These are phyloP conservation scores for Crax fasciolata DNA, from an alignment of 2,797 vertebrate genomes.

Conservation along the genomic window DNA sequence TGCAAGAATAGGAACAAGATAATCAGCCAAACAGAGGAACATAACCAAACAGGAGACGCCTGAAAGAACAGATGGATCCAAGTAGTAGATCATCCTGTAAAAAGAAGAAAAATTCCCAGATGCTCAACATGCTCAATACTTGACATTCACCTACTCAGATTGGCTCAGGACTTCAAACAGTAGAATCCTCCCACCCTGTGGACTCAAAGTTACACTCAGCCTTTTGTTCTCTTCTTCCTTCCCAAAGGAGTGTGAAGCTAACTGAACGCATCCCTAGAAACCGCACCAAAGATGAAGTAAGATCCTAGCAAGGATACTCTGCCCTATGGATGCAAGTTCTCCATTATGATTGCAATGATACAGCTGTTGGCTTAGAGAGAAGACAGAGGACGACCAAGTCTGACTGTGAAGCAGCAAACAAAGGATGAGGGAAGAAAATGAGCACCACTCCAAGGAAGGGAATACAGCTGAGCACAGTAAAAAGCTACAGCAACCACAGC, in stretches of 20 bases:
- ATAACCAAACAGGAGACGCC: conserved; percentile 94
- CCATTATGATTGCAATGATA: neutral
- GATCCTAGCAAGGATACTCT: neutral
- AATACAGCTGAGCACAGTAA: neutral
- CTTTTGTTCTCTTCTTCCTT: neutral
- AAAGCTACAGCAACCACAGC: neutral
- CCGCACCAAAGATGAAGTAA: neutral
- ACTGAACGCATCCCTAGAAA: neutral
- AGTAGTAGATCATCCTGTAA: conserved; percentile 92
- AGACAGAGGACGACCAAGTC: neutral
- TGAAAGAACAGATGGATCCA: conserved; percentile 97
- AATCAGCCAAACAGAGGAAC: conserved; percentile 96
- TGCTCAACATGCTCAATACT: neutral
- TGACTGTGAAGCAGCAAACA: neutral
- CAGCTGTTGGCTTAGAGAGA: neutral
- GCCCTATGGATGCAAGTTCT: neutral
- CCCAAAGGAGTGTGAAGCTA: neutral
- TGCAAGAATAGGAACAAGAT: conserved; percentile 95
- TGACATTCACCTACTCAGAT: neutral
- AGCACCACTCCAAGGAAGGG: neutral
- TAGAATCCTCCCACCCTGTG: fast-evolving
- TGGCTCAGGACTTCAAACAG: neutral
- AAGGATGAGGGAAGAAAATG: neutral
- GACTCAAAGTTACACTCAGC: neutral
- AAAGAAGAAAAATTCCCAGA: neutral